A percentile compares a stretch with the other conserved stretches of the same genome.
Conservation (phyloP, 2,113 vertebrate genomes). For the Atherinomorus stipes region DNA sequence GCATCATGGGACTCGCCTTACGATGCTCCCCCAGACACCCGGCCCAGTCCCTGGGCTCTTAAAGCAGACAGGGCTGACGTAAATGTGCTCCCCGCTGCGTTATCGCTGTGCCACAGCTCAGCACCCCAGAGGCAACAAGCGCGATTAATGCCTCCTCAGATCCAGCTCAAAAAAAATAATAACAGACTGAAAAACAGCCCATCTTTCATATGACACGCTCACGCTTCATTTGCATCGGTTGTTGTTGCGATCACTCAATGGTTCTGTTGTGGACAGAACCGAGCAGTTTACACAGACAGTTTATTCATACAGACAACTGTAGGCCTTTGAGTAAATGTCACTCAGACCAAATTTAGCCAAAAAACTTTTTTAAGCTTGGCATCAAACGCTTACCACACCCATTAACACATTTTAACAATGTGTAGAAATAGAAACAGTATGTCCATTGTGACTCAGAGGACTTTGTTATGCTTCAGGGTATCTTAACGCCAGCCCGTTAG, state of each 20-base stretch:
- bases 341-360: conserved; percentile 50
- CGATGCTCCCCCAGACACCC: conserved; percentile 44
- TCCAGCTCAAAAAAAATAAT: conserved; percentile 48
- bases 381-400: conserved; percentile 74
- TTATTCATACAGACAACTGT: conserved; percentile 60
- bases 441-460: conserved; percentile 72
- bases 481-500: conserved; percentile 66
- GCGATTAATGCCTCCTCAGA: conserved; percentile 50
- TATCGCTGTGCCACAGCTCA: conserved; percentile 53
- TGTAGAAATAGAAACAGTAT: conserved; percentile 73
- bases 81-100: conserved; percentile 74
- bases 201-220: conserved; percentile 21
- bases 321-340: conserved; percentile 64
- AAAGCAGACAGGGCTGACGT: conserved; percentile 78
- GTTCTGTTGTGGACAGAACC: conserved; percentile 18
- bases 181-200: conserved; percentile 49
- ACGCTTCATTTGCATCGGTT: neutral
- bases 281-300: conserved; percentile 46
- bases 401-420: conserved; percentile 74
- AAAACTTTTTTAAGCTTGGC: conserved; percentile 67
- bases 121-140: conserved; percentile 49
- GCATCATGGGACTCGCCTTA: conserved; percentile 66
- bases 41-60: conserved; percentile 64
- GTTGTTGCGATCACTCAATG: conserved; percentile 20
- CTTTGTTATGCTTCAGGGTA: conserved; percentile 74